Base-by-base conservation (phyloP, 1,140 invertebrate genomes). In the Ips typographus region DNA sequence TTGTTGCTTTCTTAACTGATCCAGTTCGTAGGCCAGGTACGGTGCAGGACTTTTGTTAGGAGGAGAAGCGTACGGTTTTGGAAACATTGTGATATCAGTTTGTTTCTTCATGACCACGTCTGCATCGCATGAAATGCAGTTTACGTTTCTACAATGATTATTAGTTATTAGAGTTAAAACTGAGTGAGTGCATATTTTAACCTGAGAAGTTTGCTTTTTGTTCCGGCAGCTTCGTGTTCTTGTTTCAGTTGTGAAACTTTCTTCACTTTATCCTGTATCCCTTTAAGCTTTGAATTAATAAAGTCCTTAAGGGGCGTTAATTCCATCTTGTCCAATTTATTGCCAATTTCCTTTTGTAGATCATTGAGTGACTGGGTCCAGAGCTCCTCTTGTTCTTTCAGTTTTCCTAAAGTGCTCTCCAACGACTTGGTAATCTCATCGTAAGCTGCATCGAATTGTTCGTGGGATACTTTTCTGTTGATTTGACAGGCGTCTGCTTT, bases 101-200 rank as follows among this genome's bases (percentile, higher is more conserved):
- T 89, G 82, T 70, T 82, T 86, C 5, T 82, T 81, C 88, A 91
- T 91, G 0, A 89, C 83, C 0, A 86, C 88, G 37, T 89, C 83
- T 22, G 88, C 87, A 71, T 91, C 88, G 73, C 90, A 92, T 0
- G 89, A 90, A 75, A 92, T 85, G 72, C 90, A 92, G 57, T 89
- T 88, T 1, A 91, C 81, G 60, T 90, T 86, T 72, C 88, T 88
- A 69, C 67, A 65, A 57, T 40, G 2, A 70, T 37, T 38, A 41
- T 40, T 7, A 47, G 1, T 70, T 71, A 40, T 6, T 3, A 41
- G 5, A 3, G 4, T 62, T 42, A 36, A 52, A 7, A 66, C 40
- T 8, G 41, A 8, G 6, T 55, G 2, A 47, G 44, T 47, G 44
- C 38, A 39, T 38, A 41, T 2, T 43, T 7, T 57, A 65, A 74